Conservation (phyloP, 1,140 invertebrate species). For the Orchestia grillus region DNA sequence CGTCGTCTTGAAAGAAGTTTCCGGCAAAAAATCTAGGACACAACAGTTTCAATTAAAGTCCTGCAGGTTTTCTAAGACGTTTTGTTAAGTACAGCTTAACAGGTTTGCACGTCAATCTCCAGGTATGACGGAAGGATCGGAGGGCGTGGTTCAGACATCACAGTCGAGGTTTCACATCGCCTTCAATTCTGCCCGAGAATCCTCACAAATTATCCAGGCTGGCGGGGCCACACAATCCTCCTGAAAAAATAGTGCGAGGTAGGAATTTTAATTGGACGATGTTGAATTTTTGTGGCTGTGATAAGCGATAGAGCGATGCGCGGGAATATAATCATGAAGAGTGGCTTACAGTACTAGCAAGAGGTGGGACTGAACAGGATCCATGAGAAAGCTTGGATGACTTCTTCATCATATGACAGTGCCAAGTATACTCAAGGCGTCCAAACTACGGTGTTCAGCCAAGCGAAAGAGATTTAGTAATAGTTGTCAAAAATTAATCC, state of each 20-base stretch:
- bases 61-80: too few species aligned
- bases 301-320: neutral
- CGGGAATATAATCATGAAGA: neutral
- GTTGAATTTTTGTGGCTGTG: neutral
- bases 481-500: too few species aligned
- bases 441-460: too few species aligned
- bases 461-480: too few species aligned
- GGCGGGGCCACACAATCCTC: neutral
- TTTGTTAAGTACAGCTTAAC: too few species aligned
- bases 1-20: too few species aligned
- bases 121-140: neutral
- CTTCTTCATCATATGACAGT: neutral
- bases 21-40: too few species aligned
- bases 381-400: neutral
- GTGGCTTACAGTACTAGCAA: neutral
- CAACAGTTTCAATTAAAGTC: too few species aligned
- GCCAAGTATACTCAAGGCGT: too few species aligned
- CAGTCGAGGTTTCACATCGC: neutral
- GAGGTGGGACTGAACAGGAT: neutral
- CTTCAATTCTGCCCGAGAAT: neutral
- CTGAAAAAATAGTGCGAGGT: neutral
- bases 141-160: neutral
- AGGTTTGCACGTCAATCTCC: too few species aligned
- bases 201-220: neutral
- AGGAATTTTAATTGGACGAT: neutral